Evolutionary conservation across 2,113 vertebrate genomes (phyloP).

Genomic region (Heptranchias perlo): DNA sequence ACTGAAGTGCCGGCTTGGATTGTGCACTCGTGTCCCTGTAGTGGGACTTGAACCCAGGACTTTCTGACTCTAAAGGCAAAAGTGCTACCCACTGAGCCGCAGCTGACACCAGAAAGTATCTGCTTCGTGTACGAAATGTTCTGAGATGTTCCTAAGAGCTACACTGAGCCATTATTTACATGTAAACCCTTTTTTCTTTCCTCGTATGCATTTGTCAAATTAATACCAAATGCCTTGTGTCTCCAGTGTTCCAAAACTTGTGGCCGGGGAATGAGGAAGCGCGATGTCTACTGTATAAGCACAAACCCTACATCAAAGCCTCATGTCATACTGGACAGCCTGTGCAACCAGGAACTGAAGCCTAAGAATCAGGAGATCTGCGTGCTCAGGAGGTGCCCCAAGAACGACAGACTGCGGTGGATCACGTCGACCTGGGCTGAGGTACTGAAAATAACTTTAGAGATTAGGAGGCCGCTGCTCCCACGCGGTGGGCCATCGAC

Average conservation of each 20-base stretch:
- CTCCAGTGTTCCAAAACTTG: conserved; percentile 89
- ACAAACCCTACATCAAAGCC: conserved; percentile 51
- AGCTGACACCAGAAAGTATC: too few relatives aligned
- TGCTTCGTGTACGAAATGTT: background rate
- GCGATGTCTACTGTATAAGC: conserved; percentile 74
- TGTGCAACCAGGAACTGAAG: conserved; percentile 63
- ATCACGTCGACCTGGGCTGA: conserved; percentile 77
- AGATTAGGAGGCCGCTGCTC: background rate
- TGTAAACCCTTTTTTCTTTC: background rate
- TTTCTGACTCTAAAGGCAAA: background rate
- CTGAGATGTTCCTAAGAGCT: background rate
- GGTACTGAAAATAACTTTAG: conserved; percentile 56
- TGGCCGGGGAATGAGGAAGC: conserved; percentile 79
- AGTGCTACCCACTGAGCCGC: background rate
- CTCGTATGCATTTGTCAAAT: conserved; percentile 39
- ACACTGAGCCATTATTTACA: background rate
- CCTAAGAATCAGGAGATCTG: conserved; percentile 81
- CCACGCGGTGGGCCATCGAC: background rate
- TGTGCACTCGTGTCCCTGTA: background rate
- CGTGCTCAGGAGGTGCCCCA: conserved; percentile 82
- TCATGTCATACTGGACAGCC: conserved; percentile 64
- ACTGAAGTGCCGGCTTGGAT: background rate
- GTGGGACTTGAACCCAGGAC: too few relatives aligned
- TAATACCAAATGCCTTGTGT: conserved; percentile 30
- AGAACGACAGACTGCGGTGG: conserved; percentile 83